Conservation (phyloP, 1,140 invertebrate genomes). For the Sweltsa coloradensis region DNA sequence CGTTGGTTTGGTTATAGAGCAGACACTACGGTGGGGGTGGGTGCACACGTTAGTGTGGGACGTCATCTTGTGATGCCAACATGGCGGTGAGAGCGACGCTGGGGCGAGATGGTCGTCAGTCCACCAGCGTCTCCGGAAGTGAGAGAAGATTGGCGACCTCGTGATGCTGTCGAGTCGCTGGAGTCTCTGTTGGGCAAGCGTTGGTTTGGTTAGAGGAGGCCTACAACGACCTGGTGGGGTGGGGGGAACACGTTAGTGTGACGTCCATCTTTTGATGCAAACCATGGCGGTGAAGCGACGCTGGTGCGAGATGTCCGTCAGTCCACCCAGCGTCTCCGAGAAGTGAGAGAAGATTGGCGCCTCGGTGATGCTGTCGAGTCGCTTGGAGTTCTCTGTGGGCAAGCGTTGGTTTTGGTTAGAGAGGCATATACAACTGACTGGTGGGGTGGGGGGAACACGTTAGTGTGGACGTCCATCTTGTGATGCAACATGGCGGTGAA, state of each 20-base stretch:
- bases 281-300: constrained; percentile 44
- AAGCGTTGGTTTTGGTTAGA: no score
- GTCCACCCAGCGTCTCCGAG: constrained; percentile 53
- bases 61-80: constrained; percentile 53
- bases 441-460: no score
- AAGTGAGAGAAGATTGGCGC: constrained; percentile 61
- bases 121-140: constrained; percentile 58
- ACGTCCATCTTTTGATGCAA: constrained; percentile 52
- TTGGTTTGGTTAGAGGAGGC: no score
- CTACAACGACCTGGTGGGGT: no score
- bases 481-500: constrained; percentile 51
- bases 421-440: no score
- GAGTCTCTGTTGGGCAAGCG: constrained; percentile 54
- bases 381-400: constrained; percentile 61
- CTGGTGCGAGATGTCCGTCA: constrained; percentile 52
- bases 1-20: no score
- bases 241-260: constrained; percentile 65
- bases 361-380: constrained; percentile 40
- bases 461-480: constrained; percentile 57
- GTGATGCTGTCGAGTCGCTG: constrained; percentile 43
- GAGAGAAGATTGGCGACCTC: constrained; percentile 56
- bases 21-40: no score
- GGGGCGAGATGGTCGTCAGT: constrained; percentile 49
- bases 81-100: constrained; percentile 47
- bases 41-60: constrained; percentile 59